Conservation (phyloP, 1,140 invertebrate genomes). For the Drosophila littoralis region DNA sequence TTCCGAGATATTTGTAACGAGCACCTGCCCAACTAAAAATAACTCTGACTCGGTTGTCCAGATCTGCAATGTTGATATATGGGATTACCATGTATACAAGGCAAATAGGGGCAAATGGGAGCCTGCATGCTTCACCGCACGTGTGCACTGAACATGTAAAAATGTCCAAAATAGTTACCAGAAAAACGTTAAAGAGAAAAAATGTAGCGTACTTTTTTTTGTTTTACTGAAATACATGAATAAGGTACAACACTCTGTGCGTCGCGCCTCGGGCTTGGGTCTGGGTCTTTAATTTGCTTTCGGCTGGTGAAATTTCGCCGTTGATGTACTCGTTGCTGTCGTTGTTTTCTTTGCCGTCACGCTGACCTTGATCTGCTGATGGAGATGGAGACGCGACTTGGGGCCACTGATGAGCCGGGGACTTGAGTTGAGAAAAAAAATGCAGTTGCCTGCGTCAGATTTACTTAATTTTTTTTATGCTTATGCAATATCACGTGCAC, state of each 20-base stretch:
- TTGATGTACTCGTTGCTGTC: slow-evolving; percentile 24
- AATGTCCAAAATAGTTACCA: slow-evolving; percentile 10
- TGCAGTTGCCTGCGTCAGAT: slow-evolving; percentile 29
- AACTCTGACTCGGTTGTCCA: slow-evolving; percentile 19
- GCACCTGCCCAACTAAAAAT: slow-evolving; percentile 22
- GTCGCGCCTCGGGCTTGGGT: not conserved
- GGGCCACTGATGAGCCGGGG: slow-evolving; percentile 20
- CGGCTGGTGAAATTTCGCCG: slow-evolving; percentile 56
- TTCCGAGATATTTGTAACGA: slow-evolving; percentile 29
- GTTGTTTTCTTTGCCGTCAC: slow-evolving; percentile 35
- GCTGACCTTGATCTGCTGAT: slow-evolving; percentile 59
- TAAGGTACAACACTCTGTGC: slow-evolving; percentile 8
- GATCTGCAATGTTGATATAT: slow-evolving; percentile 24
- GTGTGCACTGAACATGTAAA: slow-evolving; percentile 29
- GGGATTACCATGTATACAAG: slow-evolving; percentile 6
- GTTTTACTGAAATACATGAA: slow-evolving; percentile 35
- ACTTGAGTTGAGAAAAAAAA: slow-evolving; percentile 19
- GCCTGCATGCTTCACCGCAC: slow-evolving; percentile 36
- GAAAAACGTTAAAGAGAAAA: slow-evolving; percentile 16
- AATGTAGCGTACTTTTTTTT: slow-evolving; percentile 26
- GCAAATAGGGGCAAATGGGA: slow-evolving; percentile 11
- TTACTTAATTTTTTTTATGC: slow-evolving; percentile 12
- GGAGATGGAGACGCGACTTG: slow-evolving; percentile 20
- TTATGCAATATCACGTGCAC: slow-evolving; percentile 55
- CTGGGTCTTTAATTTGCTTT: slow-evolving; percentile 34